Base-by-base conservation (phyloP, 2,888 invertebrate species). In the Polietes domitor region DNA sequence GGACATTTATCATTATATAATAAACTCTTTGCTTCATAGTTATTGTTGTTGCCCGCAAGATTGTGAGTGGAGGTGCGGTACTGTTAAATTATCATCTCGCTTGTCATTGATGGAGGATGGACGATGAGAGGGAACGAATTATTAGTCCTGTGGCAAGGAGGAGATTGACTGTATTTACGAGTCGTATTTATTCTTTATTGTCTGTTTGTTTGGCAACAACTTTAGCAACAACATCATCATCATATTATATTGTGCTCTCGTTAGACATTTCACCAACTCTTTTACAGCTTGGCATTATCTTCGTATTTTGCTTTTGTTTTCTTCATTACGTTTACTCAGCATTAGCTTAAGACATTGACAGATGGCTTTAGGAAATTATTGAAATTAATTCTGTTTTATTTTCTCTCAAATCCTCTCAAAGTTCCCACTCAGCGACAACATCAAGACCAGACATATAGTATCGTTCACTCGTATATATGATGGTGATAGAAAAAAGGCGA, bases 1-100 rank as follows among this genome's bases (percentile, higher is more conserved):
- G 43, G 43, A 7, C 77, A 77, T 70, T 77, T 58, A 77, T 77
- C 76, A 77, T 58, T 17, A 70, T 58, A 43, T 43, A 68, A 43
- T 68, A 68, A 24, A 68, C 43, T 43, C 24, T 6, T 15, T 24
- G 58, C 5, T 26, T 58, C 53, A 15, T 32, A 9, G 41, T 24
- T 55, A 24, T 55, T 55, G 55, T 5, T 55, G 55, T 21, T 58
- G 24, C 32, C 21, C n/a, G 6, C 7, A 17, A 63, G 17, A 26
- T 12, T 41, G n/a, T 21, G 73, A 50, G 47, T 28, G 41, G 43
- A 55, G 26, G 32, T 24, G 17, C 12, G 61, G 17, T 43, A 12
- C 26, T 21, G 37, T 61, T 47, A 61, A 73, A 58, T 43, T 55
- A 58, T 58, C 15, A 50, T 28, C 24, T 37, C 24, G 28, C 21